phyloP scores from a whole-genome alignment of 2,888 invertebrate species.

The Trissonchulus latispiculum region DNA sequence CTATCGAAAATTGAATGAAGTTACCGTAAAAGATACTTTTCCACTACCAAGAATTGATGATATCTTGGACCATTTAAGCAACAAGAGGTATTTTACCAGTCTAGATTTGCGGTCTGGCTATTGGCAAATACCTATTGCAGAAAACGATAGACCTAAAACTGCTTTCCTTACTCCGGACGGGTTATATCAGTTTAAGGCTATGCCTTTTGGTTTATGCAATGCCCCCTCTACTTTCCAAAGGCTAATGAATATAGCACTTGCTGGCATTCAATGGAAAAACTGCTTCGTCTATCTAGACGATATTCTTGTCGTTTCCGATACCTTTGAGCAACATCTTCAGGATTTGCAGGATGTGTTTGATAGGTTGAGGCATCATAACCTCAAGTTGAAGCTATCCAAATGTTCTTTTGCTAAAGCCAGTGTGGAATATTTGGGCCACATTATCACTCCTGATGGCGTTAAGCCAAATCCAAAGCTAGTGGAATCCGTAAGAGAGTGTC shows the following conservation, averaged over 20 bases:
- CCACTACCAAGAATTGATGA: slow-evolving; percentile 10
- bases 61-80: neutral
- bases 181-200: neutral
- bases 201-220: neutral
- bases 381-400: slow-evolving; percentile 31
- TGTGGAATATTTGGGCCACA: slow-evolving; percentile 25
- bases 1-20: neutral
- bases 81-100: neutral
- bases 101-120: slow-evolving; percentile 25
- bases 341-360: slow-evolving; percentile 26
- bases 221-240: neutral
- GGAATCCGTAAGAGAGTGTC: slow-evolving; percentile 6
- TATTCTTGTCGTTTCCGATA: slow-evolving; percentile 28
- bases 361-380: slow-evolving; percentile 24
- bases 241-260: neutral
- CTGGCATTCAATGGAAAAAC: slow-evolving; percentile 25
- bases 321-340: slow-evolving; percentile 26
- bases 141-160: slow-evolving; percentile 24
- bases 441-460: slow-evolving; percentile 19
- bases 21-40: neutral
- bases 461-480: slow-evolving; percentile 13
- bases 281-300: slow-evolving; percentile 33
- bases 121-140: slow-evolving; percentile 21
- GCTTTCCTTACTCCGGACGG: slow-evolving; percentile 23
- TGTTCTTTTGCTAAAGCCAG: slow-evolving; percentile 27